Base-by-base conservation (phyloP, 2,797 vertebrate genomes). In the Thripadectes ignobilis region DNA sequence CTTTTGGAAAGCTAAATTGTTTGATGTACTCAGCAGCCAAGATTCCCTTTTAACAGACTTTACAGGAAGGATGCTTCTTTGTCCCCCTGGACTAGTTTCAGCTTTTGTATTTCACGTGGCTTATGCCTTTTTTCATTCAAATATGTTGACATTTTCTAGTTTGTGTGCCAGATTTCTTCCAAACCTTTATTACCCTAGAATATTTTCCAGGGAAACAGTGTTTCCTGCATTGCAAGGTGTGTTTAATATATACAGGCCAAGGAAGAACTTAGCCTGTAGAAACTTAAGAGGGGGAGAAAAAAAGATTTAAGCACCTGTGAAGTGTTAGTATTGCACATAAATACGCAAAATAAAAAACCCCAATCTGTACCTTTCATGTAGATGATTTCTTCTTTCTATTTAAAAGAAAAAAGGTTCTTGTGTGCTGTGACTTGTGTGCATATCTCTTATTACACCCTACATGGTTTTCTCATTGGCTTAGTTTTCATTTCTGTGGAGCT, bases 1-100 rank as follows among this genome's bases (percentile, higher is more conserved):
- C 79, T 59, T 74, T 73, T 95, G 87, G 85, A 96, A 96, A 95
- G 55, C 76, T 69, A 26, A 91, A 86, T 81, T 92, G 79, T 95
- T 72, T 81, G 29, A 93, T 68, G 73, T 88, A 21, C 57, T 94
- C 55, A 63, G 55, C 59, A 93, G 80, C 62, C 58, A 80, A 58
- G 54, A 49, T 61, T 92, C 21, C n/a, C 66, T 83, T 22, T 55
- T 76, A 72, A 82, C 32, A 90, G 86, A 67, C 48, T 89, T 61
- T 69, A 87, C 17, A 68, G 57, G 38, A 92, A 80, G 49, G 57
- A 79, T 77, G 67, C 36, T 55, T 41, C 89, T 93, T 83, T 73
- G 45, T 34, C 3, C 21, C 17, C 12, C 3, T 27, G 20, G 74
- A 71, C 36, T 80, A 26, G 12, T 82, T 72, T 67, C 38, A 94